Evolutionary conservation across 2,113 vertebrate genomes (phyloP), one percentile per base, ranked within the genome.

Genomic region (Daphoenositta chrysoptera): DNA sequence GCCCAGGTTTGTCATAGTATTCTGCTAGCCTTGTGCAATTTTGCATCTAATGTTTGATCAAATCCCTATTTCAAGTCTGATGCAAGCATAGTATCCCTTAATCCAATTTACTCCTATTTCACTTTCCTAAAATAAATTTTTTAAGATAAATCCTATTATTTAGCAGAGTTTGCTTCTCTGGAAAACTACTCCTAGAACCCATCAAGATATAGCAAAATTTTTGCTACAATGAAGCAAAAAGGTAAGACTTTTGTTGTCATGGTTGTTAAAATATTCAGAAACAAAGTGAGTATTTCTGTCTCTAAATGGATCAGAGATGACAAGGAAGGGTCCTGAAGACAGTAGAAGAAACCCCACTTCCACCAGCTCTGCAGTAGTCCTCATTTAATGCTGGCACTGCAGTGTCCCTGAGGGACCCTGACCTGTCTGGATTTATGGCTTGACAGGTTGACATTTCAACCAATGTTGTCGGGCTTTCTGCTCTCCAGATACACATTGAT

Each of bases 381-480:
- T 69, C 28, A 17, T 48, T 21, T 45, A 6, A 18, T 15, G 16
- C 7, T 69, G 21, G 26, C 31, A 31, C 31, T 53, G 21, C 31
- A 15, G 20, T 15, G 13, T 87, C 51, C 61, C 47, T 6, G 1
- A 57, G 39, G 40, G 42, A 72, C 21, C 7, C 30, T 15, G 7
- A 70, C 0, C 0, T 9, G n/a, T 11, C 37, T 0, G 0, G 40
- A 37, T 48, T 37, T 30, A 35, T 5, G n/a, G 15, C 58, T 61
- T 42, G 45, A 58, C 51, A 61, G 63, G 26, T 3, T 80, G 56
- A 57, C 33, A 47, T 64, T 94, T 84, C 73, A 91, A 19, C 15
- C 27, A 42, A 33, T 2, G 4, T 19, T 94, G 75, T 83, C 42
- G 81, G 77, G 50, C 33, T 50, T 66, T 73, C 72, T 88, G 33